Conservation (phyloP, 53 echinoderm and acorn worm species). For the Temnopleurus reevesii region DNA sequence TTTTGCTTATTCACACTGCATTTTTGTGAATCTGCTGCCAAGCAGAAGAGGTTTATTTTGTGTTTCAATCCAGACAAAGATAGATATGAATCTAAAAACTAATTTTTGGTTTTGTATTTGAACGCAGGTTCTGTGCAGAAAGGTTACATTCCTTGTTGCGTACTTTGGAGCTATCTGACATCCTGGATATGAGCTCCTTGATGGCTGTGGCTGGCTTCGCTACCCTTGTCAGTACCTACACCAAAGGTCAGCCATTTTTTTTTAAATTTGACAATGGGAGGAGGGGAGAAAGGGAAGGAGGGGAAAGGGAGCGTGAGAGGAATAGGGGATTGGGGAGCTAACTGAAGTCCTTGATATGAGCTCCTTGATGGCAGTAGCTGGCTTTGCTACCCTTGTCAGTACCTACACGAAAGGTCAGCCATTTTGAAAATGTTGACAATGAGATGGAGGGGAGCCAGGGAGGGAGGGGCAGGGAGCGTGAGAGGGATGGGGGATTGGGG, state of each 20-base stretch:
- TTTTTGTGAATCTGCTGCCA: too few species aligned
- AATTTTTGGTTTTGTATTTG: not conserved
- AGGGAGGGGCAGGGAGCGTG: not conserved
- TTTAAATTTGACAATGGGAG: not conserved
- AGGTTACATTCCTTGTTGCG: conserved; percentile 86
- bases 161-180: conserved; percentile 76
- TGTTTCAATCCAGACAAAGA: too few species aligned
- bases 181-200: conserved; percentile 77
- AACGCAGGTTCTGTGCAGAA: conserved; percentile 85
- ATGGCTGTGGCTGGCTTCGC: conserved; percentile 82
- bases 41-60: too few species aligned
- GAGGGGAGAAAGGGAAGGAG: not conserved
- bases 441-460: not conserved
- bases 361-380: not conserved
- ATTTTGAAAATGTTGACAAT: not conserved
- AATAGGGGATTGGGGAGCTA: not conserved
- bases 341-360: not conserved
- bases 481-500: not conserved
- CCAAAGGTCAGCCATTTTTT: conserved; percentile 74
- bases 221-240: conserved; percentile 97
- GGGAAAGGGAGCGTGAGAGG: not conserved
- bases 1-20: too few species aligned
- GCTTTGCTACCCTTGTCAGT: not conserved
- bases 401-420: not conserved
- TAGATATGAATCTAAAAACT: too few species aligned